Evolutionary conservation across 2,888 invertebrate species (phyloP), one percentile per base, ranked within the genome.

Genomic region (Cremastinae sp.): DNA sequence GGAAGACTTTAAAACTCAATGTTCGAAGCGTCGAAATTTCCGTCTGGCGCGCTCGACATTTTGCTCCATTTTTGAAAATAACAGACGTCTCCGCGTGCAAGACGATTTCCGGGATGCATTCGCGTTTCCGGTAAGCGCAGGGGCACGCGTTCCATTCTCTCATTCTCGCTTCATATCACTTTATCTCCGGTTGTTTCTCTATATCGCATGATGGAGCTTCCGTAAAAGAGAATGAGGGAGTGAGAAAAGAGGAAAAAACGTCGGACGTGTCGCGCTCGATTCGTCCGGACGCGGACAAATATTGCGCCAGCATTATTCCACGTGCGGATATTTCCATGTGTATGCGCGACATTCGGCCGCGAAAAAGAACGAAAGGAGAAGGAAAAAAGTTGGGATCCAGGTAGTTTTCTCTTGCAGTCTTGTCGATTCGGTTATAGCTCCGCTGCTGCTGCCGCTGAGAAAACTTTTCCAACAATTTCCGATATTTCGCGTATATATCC

Each of bases 391-490:
- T 10, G n/a, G 20, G 45, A 22, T 41, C 45, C 43, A 64, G 28
- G 36, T 47, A 47, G 47, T 59, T 70, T 64, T 36, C 74, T 62
- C 74, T 62, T 71, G 61, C 54, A 68, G 66, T 59, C 66, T 61
- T 71, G 61, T 59, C 71, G 34, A 34, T 20, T 14, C 69, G 56
- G 61, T 20, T 54, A 38, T 49, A 28, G 28, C 61, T 56, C 51
- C n/a, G n/a, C n/a, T n/a, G n/a, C n/a, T n/a, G n/a, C n/a, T n/a
- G n/a, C n/a, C n/a, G n/a, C n/a, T n/a, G n/a, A 45, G 51, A 76
- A 75, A 79, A 66, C 61, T 80, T 80, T 75, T 74, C 51, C 62
- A 66, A 79, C 75, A 72, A 79, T 76, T 80, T 80, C 78, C 79
- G 79, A 80, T 76, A 79, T 74, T 61, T 75, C 72, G 65, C 51